These are phyloP conservation scores for Onychomys leucogaster DNA, from an alignment of 2,797 vertebrate genomes.

Conservation along the genomic window DNA sequence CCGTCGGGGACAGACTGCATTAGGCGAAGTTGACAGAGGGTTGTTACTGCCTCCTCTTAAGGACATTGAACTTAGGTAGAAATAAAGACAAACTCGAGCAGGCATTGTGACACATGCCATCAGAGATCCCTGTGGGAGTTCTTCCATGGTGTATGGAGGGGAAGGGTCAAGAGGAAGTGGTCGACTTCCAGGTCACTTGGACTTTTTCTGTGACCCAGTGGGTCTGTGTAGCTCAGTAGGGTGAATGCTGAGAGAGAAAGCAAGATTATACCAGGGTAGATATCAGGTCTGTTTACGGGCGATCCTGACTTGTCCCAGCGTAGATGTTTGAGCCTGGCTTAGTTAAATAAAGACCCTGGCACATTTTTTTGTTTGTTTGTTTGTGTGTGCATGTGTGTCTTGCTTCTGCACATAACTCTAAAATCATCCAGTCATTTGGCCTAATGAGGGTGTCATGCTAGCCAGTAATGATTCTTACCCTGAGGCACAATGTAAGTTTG, in stretches of 20 bases:
- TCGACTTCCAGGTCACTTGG: background rate
- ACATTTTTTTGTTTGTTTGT: fast-evolving
- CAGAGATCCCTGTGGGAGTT: background rate
- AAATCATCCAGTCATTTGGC: background rate
- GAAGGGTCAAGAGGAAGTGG: background rate
- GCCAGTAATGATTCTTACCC: background rate
- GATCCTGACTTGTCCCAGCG: background rate
- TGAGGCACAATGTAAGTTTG: background rate
- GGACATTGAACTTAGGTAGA: background rate
- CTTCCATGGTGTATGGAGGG: background rate
- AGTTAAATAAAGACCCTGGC: background rate
- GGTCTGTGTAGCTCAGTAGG: background rate
- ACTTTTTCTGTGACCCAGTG: background rate
- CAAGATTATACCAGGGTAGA: fast-evolving
- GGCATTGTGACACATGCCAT: background rate
- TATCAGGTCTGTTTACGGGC: background rate
- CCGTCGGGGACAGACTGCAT: background rate
- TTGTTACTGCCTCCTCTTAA: background rate
- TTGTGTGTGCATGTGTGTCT: background rate
- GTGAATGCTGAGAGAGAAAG: background rate
- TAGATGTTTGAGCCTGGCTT: background rate
- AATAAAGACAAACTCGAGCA: background rate
- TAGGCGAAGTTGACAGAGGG: background rate
- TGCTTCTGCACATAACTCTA: background rate
- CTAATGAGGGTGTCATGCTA: background rate